Conservation (phyloP, 2,113 vertebrate genomes). For the Azemiops feae region DNA sequence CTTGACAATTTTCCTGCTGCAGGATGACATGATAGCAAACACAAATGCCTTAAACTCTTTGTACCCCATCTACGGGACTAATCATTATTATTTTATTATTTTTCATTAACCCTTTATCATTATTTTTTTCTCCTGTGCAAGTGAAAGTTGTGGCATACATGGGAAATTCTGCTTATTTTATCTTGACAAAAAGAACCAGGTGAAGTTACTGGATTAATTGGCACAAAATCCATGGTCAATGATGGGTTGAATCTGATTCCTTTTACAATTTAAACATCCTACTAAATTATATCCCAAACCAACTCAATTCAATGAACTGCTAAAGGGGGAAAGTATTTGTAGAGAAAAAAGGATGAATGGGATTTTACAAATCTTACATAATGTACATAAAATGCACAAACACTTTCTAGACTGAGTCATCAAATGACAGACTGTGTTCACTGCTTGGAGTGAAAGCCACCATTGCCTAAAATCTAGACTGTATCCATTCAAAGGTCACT, state of each 20-base stretch:
- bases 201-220: neutral
- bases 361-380: neutral
- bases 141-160: neutral
- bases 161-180: neutral
- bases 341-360: neutral
- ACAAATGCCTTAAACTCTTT: neutral
- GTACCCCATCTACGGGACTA: neutral
- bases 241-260: neutral
- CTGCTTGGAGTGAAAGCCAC: neutral
- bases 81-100: neutral
- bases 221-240: neutral
- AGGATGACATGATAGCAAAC: neutral
- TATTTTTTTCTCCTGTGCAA: neutral
- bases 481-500: neutral
- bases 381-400: neutral
- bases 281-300: neutral
- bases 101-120: neutral
- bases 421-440: neutral
- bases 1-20: neutral
- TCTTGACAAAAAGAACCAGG: neutral
- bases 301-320: neutral
- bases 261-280: neutral
- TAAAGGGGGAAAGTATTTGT: neutral
- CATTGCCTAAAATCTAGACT: neutral
- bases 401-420: neutral